Conservation (phyloP, 2,797 vertebrate species). For the Aselliscus stoliczkanus region DNA sequence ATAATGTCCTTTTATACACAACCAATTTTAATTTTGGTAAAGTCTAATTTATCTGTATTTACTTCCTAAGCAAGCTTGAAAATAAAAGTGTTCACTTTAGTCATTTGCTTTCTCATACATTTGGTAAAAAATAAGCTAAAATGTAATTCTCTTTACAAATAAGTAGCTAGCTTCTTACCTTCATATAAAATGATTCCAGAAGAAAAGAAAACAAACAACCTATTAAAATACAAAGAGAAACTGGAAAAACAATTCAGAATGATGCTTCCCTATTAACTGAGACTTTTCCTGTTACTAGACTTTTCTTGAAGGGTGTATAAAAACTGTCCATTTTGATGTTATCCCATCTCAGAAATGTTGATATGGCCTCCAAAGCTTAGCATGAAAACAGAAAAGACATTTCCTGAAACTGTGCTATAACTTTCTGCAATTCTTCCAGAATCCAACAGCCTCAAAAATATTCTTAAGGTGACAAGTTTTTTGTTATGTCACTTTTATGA, state of each 20-base stretch:
- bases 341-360: neutral
- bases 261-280: neutral
- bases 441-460: slow-evolving; percentile 9
- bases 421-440: slow-evolving; percentile 3
- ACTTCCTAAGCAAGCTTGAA: neutral
- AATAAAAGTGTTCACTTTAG: neutral
- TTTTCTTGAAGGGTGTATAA: neutral
- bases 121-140: neutral
- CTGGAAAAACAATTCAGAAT: neutral
- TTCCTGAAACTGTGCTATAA: neutral
- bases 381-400: neutral
- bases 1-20: neutral
- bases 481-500: slow-evolving; percentile 36
- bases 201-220: neutral
- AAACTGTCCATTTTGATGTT: neutral
- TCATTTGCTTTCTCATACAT: neutral
- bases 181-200: neutral
- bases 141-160: neutral
- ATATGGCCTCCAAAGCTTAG: neutral
- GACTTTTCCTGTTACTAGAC: neutral
- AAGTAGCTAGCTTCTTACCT: neutral
- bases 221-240: neutral
- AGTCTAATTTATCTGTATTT: neutral
- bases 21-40: neutral
- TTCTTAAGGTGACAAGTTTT: slow-evolving; percentile 2